Conservation (phyloP, 2,113 vertebrate species). For the Crocuta crocuta region DNA sequence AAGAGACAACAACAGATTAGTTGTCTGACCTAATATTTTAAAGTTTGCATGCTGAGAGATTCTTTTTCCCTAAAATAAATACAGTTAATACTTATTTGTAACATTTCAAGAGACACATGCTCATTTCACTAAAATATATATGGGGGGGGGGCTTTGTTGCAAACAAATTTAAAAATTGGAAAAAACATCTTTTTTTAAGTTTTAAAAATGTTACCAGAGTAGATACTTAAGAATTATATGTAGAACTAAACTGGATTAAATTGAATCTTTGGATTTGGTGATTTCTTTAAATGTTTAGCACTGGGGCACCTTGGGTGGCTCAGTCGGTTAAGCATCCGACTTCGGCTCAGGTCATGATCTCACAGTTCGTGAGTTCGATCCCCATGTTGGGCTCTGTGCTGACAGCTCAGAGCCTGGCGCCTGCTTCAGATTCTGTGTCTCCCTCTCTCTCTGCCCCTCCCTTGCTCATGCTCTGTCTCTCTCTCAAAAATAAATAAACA, state of each 20-base stretch:
- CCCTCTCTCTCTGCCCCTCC: no score
- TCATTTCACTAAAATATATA: conserved; percentile 47
- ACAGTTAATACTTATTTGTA: background rate
- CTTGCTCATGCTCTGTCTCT: no score
- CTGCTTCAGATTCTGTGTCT: no score
- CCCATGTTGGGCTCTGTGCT: no score
- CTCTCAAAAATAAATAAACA: no score
- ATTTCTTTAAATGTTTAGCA: background rate
- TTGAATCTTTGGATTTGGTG: background rate
- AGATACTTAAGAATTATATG: background rate
- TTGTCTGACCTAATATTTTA: background rate
- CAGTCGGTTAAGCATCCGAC: no score
- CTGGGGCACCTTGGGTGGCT: no score
- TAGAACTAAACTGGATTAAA: background rate
- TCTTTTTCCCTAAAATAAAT: conserved; percentile 26
- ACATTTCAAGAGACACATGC: background rate
- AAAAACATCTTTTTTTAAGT: background rate
- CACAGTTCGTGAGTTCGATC: no score
- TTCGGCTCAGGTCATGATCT: no score
- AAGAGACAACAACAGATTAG: background rate
- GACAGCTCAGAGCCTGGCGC: no score
- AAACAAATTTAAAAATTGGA: conserved; percentile 18
- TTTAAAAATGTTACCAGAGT: background rate
- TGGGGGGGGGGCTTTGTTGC: background rate
- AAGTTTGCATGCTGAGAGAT: conserved; percentile 1